A percentile compares a stretch with the other conserved stretches of the same genome.
These are phyloP conservation scores for Empis stercorea DNA, from an alignment of 2,888 invertebrate species.

Conservation along the genomic window DNA sequence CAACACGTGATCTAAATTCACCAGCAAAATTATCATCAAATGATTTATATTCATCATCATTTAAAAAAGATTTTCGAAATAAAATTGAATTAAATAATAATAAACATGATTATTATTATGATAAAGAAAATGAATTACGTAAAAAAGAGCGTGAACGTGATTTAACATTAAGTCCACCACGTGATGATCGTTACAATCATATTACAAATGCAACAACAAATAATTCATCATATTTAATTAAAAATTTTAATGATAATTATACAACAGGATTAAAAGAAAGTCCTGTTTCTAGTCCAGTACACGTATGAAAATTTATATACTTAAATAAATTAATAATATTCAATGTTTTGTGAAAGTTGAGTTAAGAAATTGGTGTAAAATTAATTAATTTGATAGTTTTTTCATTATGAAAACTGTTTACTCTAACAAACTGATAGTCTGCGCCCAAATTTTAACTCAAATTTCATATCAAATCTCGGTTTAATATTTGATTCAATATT, in stretches of 20 bases:
- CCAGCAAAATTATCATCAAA: slow-evolving; percentile 28
- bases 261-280: slow-evolving; percentile 23
- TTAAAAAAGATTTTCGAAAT: slow-evolving; percentile 25
- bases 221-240: slow-evolving; percentile 12
- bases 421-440: too few relatives aligned
- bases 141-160: slow-evolving; percentile 24
- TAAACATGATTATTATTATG: slow-evolving; percentile 33
- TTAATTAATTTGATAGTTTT: too few relatives aligned
- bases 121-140: slow-evolving; percentile 34
- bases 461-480: too few relatives aligned
- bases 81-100: slow-evolving; percentile 21
- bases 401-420: too few relatives aligned
- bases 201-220: slow-evolving; percentile 14
- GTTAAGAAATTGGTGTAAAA: too few relatives aligned
- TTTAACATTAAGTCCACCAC: slow-evolving; percentile 27
- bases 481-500: too few relatives aligned
- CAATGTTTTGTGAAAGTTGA: too few relatives aligned
- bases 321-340: neutral
- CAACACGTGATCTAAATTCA: slow-evolving; percentile 20
- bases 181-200: slow-evolving; percentile 28
- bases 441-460: too few relatives aligned
- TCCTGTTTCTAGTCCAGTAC: slow-evolving; percentile 35
- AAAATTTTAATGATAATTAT: slow-evolving; percentile 15
- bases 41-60: slow-evolving; percentile 27
- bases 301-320: slow-evolving; percentile 21